Conservation (phyloP, 1,140 invertebrate species). For the Gonatopus flavifemur region DNA sequence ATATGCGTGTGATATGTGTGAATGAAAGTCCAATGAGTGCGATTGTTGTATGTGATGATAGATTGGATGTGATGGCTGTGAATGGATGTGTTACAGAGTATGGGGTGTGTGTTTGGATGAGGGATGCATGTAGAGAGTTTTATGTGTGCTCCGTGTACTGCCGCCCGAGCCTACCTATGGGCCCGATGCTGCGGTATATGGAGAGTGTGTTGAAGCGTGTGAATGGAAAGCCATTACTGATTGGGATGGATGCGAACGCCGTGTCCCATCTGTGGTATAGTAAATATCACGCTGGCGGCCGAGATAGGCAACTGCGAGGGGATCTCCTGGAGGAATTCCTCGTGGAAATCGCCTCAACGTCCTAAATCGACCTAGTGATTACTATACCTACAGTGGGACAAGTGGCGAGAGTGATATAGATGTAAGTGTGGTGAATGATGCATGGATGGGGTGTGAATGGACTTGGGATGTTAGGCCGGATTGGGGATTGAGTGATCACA, state of each 20-base stretch:
- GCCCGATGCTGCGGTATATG: conserved; percentile 3
- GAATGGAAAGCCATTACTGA: conserved; percentile 1
- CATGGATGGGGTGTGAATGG: background rate
- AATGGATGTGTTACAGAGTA: conserved; percentile 15
- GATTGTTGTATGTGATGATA: background rate
- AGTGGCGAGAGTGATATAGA: conserved; percentile 14
- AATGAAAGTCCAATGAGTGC: background rate
- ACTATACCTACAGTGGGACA: conserved; percentile 11
- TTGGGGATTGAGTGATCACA: conserved; percentile 1
- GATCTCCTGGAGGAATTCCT: background rate
- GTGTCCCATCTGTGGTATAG: conserved; percentile 14
- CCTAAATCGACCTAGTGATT: conserved; percentile 5
- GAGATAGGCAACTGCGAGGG: background rate
- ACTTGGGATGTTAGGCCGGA: background rate
- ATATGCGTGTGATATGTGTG: background rate
- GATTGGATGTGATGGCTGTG: background rate
- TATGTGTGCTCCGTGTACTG: conserved; percentile 13
- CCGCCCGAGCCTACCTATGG: background rate
- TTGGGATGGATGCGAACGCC: conserved; percentile 19
- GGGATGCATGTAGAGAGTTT: background rate
- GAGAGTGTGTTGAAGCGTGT: background rate
- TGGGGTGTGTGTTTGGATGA: conserved; percentile 10
- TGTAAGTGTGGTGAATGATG: conserved; percentile 1
- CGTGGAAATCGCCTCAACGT: background rate
- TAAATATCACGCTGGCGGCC: background rate